Base-by-base conservation (phyloP, 2,113 vertebrate genomes). In the Caranx ignobilis region DNA sequence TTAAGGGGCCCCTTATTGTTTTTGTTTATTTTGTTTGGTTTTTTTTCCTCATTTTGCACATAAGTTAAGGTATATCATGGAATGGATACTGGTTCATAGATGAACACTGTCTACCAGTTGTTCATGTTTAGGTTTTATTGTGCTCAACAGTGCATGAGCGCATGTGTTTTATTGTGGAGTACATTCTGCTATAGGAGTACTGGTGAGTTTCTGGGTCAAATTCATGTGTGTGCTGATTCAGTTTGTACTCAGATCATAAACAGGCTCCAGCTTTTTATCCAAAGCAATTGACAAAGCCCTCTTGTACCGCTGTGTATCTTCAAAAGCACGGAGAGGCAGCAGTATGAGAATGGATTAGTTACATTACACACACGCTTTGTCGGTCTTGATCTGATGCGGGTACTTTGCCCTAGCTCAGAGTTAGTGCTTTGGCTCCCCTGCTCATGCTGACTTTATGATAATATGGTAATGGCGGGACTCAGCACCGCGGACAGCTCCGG, bases 401-500 rank as follows among this genome's bases (percentile, higher is more conserved):
- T n/a, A 26, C 64, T 48, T 6, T 2, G 18, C 63, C 39, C 6
- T 8, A 6, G 43, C 79, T 34, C 52, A 2, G 39, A 45, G 54
- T 57, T 39, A 11, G 4, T 48, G 54, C 57, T 10, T 37, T 5
- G 37, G 37, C 37, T 8, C 37, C 37, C 37, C 19, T 21, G 52
- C 21, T 52, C 41, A 1, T 0, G 55, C 10, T 16, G 56, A 57
- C 11, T 79, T 55, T 47, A 59, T 71, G 71, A n/a, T 76, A 81
- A 76, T 6, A 71, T 26, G 75, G 3, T 62, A 52, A 75, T 59
- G 11, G 0, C 1, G 6, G 56, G 69, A 9, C 50, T 73, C 87
- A 93, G 94, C 67, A 94, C 94, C 88, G 48, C 68, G 93, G 92
- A 93, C 90, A 94, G 90, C 81, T 94, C 91, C 74, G 13, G n/a